Conservation (phyloP, 2,888 invertebrate genomes). For the Nemotelus nigrinus region DNA sequence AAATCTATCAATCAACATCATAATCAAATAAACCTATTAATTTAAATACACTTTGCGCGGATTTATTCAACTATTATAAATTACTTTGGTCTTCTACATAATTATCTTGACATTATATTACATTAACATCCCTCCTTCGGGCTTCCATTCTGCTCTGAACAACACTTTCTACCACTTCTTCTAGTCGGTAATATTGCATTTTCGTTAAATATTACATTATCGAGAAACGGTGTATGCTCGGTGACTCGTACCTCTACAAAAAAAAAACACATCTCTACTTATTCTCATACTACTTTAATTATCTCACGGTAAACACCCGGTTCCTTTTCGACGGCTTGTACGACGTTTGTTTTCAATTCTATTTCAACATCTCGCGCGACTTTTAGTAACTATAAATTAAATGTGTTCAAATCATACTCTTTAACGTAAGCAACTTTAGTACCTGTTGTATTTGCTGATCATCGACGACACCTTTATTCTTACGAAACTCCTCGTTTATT, state of each 20-base stretch:
- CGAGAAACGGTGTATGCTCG: constrained; percentile 70
- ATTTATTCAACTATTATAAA: background rate
- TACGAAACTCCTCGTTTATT: constrained; percentile 80
- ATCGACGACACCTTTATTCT: constrained; percentile 72
- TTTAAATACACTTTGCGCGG: background rate
- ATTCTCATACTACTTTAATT: background rate
- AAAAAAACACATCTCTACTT: constrained; percentile 34
- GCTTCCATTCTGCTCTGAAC: constrained; percentile 9
- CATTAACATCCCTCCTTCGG: no score
- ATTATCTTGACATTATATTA: no score
- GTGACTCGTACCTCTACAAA: constrained; percentile 72
- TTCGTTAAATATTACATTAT: constrained; percentile 73
- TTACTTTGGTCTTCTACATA: no score
- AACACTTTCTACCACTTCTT: constrained; percentile 50
- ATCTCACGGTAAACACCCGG: constrained; percentile 74
- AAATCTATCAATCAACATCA: no score
- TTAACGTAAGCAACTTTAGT: constrained; percentile 22
- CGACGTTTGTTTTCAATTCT: constrained; percentile 76
- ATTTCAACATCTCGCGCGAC: constrained; percentile 75
- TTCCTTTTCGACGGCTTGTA: constrained; percentile 76
- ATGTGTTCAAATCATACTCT: background rate
- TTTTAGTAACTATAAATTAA: constrained; percentile 70
- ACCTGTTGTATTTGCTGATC: constrained; percentile 69
- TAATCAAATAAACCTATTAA: background rate
- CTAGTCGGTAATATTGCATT: constrained; percentile 63